Base-by-base conservation (phyloP, 2,888 invertebrate genomes). In the Pammene fasciana region DNA sequence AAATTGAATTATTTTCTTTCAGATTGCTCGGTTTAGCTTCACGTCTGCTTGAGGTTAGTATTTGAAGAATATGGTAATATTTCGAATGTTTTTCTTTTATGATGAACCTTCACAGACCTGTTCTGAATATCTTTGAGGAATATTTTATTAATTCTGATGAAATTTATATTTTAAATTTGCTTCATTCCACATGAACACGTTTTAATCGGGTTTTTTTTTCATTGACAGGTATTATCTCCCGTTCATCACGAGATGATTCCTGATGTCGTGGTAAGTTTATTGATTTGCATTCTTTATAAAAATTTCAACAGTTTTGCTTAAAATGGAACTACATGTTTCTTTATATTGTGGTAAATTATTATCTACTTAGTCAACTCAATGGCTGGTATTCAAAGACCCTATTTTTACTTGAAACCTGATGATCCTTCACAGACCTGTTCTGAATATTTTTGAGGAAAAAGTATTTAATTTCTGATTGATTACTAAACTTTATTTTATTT, bases 371-470 rank as follows among this genome's bases (percentile, higher is more conserved):
- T 26, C 26, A 26, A 26, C 2, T 26, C 26, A 26, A 26, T 26
- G 26, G 4, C 26, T 26, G 26, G 4, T 26, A 26, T 26, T 26
- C 26, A 26, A 26, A 26, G 1, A 38, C 9, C 41, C 13, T n/a
- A 13, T 45, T 9, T n/a, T 26, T 45, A 59, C 16, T 14, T 59
- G 4, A n/a, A 45, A 59, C 18, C 8, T 71, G 72, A 73, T 74
- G 73, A 68, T 56, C 68, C 48, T 65, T 74, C 76, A 77, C 88
- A 88, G 88, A 88, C 88, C 88, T 88, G 88, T 88, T 82, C 88
- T 83, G 87, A 88, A 68, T 68, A 56, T 62, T 73, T 68, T 80
- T 86, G 86, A 84, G 86, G 86, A 85, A 67, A 76, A 73, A 50
- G 65, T 68, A 67, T 74, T 56, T 71, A 56, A 59, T 68, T n/a